phyloP scores from a whole-genome alignment of 1,140 invertebrate genomes.

The Hycleus cichorii region DNA sequence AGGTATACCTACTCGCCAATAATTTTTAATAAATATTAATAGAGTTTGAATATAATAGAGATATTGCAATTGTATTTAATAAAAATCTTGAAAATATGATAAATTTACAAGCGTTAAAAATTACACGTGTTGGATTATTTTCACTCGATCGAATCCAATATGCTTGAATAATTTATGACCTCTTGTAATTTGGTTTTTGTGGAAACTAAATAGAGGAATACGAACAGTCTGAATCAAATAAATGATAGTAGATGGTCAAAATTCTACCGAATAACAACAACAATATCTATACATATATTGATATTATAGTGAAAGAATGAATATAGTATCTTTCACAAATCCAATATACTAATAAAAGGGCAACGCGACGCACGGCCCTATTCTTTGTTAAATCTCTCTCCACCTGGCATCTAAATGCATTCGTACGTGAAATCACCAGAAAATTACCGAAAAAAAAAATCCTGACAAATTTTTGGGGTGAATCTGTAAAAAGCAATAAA shows the following conservation, averaged over 20 bases:
- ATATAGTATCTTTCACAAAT: constrained; percentile 16
- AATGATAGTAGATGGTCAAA: constrained; percentile 10
- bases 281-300: not conserved
- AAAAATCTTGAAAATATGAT: not conserved
- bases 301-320: no score
- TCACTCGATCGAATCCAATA: constrained; percentile 5
- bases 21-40: no score
- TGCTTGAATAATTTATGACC: constrained; percentile 13
- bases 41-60: no score
- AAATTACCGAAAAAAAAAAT: constrained; percentile 19
- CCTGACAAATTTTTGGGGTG: constrained; percentile 19
- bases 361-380: constrained; percentile 18
- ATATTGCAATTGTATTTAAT: no score
- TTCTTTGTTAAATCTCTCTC: constrained; percentile 6
- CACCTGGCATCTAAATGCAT: constrained; percentile 18
- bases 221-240: not conserved
- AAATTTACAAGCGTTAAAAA: constrained; percentile 9
- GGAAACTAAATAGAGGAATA: constrained; percentile 22
- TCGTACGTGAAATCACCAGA: constrained; percentile 24
- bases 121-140: constrained; percentile 18
- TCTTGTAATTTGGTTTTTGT: constrained; percentile 23
- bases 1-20: no score
- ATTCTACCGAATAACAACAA: constrained; percentile 13
- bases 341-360: constrained; percentile 23
- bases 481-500: constrained; percentile 21